Base-by-base conservation (phyloP, 1,140 invertebrate genomes). In the Lordiphosa stackelbergi region DNA sequence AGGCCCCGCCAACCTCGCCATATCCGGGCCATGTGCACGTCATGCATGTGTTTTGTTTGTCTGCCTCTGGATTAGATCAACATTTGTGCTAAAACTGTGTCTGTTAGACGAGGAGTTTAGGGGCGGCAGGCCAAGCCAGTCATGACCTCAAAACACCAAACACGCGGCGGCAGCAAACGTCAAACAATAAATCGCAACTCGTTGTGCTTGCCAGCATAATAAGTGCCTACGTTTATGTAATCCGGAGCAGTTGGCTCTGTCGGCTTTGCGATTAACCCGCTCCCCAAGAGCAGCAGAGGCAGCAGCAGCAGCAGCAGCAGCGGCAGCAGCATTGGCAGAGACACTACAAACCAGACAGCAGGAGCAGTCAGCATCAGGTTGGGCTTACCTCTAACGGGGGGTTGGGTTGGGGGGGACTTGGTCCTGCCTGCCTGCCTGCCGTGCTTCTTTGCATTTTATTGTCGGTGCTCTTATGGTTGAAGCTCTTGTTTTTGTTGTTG, bases 131-230 rank as follows among this genome's bases (percentile, higher is more conserved):
- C 22, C 22, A 6, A 24, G 22, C 11, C 45, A 66, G 45, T 49
- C 57, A 43, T 78, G 73, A 73, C 73, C 73, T 57, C 73, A 77
- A 64, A 69, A 57, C 41, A 31, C 38, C 38, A 47, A 58, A 53
- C 70, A 68, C 41, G 70, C 59, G 53, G 64, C 66, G 42, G 66
- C 53, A 51, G 69, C 69, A 51, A 83, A 83, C 72, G 69, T 81
- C 77, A 83, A 84, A 81, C 77, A 81, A 83, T 81, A 81, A 81
- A 81, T 81, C 77, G 77, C 77, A 83, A 81, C 72, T 72, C 68
- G 69, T 72, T 69, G 72, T 81, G 72, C 75, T 83, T 81, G 68
- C 75, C 75, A 81, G 75, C 77, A 81, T 81, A 81, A 81, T 81
- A 81, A 81, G 77, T 81, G 79, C 74, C 66, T 61, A 62, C 68